phyloP scores from a whole-genome alignment of 2,113 vertebrate species.

The Puffinus mauretanicus region DNA sequence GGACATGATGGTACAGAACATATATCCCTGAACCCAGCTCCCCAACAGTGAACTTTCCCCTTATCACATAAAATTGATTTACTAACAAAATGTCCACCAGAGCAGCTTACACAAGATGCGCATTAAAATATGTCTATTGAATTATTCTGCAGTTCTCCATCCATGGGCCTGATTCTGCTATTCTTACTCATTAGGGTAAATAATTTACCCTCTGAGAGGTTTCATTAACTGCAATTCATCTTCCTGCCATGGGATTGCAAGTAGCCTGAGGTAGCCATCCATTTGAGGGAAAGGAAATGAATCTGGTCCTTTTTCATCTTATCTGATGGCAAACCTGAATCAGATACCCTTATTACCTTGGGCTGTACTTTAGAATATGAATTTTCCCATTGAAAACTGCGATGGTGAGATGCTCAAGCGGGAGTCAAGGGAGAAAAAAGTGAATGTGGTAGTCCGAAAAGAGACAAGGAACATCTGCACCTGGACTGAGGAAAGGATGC shows the following conservation, averaged over 20 bases:
- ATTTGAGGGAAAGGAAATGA: background rate
- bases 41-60: background rate
- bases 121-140: background rate
- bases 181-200: background rate
- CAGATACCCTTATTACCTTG: background rate
- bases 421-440: background rate
- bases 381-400: background rate
- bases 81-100: background rate
- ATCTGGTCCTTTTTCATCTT: background rate
- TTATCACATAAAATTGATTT: background rate
- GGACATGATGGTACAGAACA: background rate
- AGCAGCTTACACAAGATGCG: background rate
- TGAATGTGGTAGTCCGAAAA: background rate
- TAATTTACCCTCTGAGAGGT: background rate
- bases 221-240: background rate
- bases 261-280: background rate
- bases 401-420: background rate
- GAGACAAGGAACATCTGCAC: background rate
- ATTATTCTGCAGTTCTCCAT: background rate
- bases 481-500: background rate
- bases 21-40: background rate
- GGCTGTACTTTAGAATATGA: background rate
- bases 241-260: background rate
- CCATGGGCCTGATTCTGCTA: background rate
- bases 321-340: background rate